Base-by-base conservation (phyloP, 2,113 vertebrate species). In the Pangasianodon hypophthalmus region DNA sequence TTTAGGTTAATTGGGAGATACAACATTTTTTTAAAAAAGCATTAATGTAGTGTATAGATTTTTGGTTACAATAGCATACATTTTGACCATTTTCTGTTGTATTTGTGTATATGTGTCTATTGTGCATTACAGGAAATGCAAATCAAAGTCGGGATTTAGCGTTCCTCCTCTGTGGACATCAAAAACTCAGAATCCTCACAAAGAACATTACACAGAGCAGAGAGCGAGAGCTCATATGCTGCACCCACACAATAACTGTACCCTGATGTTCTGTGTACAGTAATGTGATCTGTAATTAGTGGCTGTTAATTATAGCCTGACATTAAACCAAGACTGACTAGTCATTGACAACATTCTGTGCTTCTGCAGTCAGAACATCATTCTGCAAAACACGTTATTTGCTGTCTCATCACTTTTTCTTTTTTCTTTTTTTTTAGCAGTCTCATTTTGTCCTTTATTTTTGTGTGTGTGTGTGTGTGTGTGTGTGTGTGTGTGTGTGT, bases 291-390 rank as follows among this genome's bases (percentile, higher is more conserved):
- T 84, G n/a, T 83, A 88, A 90, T 90, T 90, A 81, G 87, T 54
- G 64, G 77, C 86, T 88, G 86, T 91, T 90, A 87, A 87, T 88
- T 88, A 75, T 82, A 81, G 82, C 41, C 4, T 88, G 67, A 80
- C 82, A 62, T 88, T 48, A 62, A 86, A 84, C 46, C 58, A 82
- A 83, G n/a, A 50, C 50, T 62, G 69, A 82, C 62, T 82, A 29
- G 71, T 71, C 46, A 79, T 56, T 91, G 83, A 88, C 88, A 90
- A 50, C 46, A 14, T 37, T 86, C 84, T 90, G 56, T 88, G 50
- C 50, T 84, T 67, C 64, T 16, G 48, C 48, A 83, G 77, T 84
- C 48, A 75, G 87, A 52, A 60, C 46, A 82, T 80, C 56, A 52
- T 90, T 56, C n/a, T 90, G 37, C 26, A 75, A 24, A 88, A 86